phyloP scores from a whole-genome alignment of 2,888 invertebrate genomes.

The Malthinus flaveolus region DNA sequence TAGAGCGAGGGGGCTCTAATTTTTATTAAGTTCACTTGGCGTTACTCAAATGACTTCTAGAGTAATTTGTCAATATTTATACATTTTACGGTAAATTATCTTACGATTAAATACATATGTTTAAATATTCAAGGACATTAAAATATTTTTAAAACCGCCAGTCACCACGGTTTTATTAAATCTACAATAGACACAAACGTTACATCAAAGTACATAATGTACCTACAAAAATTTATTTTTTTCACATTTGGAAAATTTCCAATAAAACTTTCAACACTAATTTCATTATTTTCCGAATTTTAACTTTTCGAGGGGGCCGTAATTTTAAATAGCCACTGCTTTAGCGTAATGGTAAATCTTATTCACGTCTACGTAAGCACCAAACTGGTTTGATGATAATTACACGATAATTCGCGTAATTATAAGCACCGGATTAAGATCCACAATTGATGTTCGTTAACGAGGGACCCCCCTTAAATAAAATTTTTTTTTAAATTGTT shows the following conservation, averaged over 20 bases:
- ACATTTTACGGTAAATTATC: constrained; percentile 14
- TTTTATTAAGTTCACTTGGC: too few species aligned
- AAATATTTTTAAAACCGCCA: constrained; percentile 22
- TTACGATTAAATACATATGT: constrained; percentile 23
- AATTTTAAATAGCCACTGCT: not conserved
- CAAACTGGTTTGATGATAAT: constrained; percentile 16
- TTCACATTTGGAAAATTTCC: too few species aligned
- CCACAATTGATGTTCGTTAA: too few species aligned
- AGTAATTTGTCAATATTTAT: constrained; percentile 9
- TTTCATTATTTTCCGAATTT: not conserved
- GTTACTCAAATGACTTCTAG: too few species aligned
- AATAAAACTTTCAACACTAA: not conserved
- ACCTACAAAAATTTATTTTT: too few species aligned
- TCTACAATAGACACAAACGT: constrained; percentile 14
- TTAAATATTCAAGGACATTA: constrained; percentile 23
- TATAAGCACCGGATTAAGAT: not conserved
- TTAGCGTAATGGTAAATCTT: constrained; percentile 6
- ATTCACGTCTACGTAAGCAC: constrained; percentile 4
- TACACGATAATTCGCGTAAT: constrained; percentile 13
- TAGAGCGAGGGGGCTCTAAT: too few species aligned
- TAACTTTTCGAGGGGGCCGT: not conserved
- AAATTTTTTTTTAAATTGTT: too few species aligned
- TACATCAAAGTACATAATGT: not conserved
- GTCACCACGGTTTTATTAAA: constrained; percentile 22
- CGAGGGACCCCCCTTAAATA: too few species aligned